A percentile compares a stretch with the other conserved stretches of the same genome.
Conservation (phyloP, 1,140 invertebrate genomes). For the Drosophila hydei region DNA sequence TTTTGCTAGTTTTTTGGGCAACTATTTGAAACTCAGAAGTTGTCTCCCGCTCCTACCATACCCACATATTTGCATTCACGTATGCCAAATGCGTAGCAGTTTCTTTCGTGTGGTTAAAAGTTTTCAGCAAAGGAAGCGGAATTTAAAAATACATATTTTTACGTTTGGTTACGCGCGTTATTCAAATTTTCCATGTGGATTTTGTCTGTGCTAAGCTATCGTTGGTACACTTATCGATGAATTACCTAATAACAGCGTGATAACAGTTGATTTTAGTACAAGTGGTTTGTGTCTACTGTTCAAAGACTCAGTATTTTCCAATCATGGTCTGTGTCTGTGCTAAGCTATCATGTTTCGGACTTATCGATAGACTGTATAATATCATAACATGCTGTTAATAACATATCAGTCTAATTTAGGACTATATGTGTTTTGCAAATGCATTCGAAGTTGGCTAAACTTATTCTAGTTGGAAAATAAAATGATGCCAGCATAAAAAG, state of each 20-base stretch:
- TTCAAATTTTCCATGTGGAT: conserved; percentile 1
- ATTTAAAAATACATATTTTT: conserved; percentile 5
- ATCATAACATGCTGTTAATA: neutral
- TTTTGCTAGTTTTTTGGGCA: conserved; percentile 42
- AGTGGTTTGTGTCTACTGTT: neutral
- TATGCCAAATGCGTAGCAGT: conserved; percentile 53
- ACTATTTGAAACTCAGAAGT: conserved; percentile 78
- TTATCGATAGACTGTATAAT: neutral
- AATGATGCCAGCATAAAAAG: neutral
- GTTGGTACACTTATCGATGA: neutral
- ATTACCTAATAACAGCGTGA: neutral
- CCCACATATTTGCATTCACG: conserved; percentile 29
- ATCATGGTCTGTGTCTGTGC: neutral
- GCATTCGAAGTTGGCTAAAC: neutral
- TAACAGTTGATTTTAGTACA: neutral
- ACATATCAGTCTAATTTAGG: neutral
- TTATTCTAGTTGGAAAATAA: too few relatives aligned
- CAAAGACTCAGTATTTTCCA: too few relatives aligned
- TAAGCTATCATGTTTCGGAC: neutral
- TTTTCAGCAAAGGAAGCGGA: conserved; percentile 60
- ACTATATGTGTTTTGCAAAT: conserved; percentile 1
- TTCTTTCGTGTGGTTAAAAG: conserved; percentile 61
- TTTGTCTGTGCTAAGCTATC: conserved; percentile 12
- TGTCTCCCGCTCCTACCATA: conserved; percentile 8
- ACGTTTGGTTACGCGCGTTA: conserved; percentile 13